These are phyloP conservation scores for Rhopilema esculentum DNA, from an alignment of 30 jellyfish, hydroid and myxozoan species.

Conservation along the genomic window DNA sequence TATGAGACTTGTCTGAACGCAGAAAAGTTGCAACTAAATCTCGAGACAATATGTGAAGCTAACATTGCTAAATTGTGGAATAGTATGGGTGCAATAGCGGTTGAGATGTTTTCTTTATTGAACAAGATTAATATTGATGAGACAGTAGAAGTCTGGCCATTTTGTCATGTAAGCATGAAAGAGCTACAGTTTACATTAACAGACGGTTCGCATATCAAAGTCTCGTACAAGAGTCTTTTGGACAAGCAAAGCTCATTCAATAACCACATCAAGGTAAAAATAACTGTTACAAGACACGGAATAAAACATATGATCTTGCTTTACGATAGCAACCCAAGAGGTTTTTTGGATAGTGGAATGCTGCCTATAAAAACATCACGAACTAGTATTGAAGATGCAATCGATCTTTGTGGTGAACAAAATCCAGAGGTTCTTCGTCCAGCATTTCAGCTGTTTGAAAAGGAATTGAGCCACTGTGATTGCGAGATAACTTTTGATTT, in stretches of 20 bases:
- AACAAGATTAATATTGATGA: neutral
- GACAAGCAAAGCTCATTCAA: slow-evolving; percentile 45
- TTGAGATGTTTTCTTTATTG: slow-evolving; percentile 17
- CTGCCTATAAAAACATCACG: slow-evolving; percentile 4
- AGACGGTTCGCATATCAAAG: neutral
- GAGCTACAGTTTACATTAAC: slow-evolving; percentile 7
- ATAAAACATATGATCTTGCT: neutral
- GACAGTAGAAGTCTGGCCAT: slow-evolving; percentile 60
- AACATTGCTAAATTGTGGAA: slow-evolving; percentile 1
- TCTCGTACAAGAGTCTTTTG: slow-evolving; percentile 10
- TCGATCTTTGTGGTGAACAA: neutral
- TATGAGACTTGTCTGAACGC: slow-evolving; percentile 54
- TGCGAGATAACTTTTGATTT: slow-evolving; percentile 4
- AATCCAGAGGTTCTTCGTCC: slow-evolving; percentile 30
- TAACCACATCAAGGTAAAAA: slow-evolving; percentile 16
- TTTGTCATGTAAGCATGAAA: slow-evolving; percentile 37
- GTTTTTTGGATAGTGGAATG: slow-evolving; percentile 47
- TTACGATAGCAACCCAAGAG: slow-evolving; percentile 48
- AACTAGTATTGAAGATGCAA: neutral
- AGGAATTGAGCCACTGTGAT: slow-evolving; percentile 18
- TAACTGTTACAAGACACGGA: slow-evolving; percentile 2
- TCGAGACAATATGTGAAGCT: neutral
- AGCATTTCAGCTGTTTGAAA: slow-evolving; percentile 20
- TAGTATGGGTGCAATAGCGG: slow-evolving; percentile 32
- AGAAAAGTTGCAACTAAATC: slow-evolving; percentile 22